Evolutionary conservation across 1,140 invertebrate species (phyloP), one percentile per base, ranked within the genome.

Genomic region (Procambarus virginalis): DNA sequence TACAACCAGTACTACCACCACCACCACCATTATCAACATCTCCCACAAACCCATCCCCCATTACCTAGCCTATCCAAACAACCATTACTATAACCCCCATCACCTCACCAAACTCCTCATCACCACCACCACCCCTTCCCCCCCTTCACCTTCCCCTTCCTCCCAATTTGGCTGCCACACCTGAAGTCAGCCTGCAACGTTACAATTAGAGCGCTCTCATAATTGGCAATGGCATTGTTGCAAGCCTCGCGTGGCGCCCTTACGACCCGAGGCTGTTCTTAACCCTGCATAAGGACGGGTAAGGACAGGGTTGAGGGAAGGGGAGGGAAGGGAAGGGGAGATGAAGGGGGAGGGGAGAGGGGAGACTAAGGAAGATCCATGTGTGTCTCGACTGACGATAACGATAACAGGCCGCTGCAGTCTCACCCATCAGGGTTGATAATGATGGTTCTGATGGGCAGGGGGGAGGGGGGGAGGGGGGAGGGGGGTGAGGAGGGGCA

Each of bases 141-240:
- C 12, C 45, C 10, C 55, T 60, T 58, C 51, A 5, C 58, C 34
- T 34, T 34, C 34, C 34, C 34, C 9, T 22, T 48, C 34, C 10
- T 75, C n/a, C 85, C 85, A 87, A 80, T 87, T 78, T 80, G 60
- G 58, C 34, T 55, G 77, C 9, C 78, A 60, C 85, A 87, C 85
- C 85, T 87, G 85, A 70, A 84, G 81, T 84, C 81, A 70, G 64
- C 12, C 81, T 48, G 81, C 81, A 87, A 51, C 85, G 64, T 87
- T 81, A 78, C 85, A 87, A 87, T 87, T 87, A 87, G 85, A 80
- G 48, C 34, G 58, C 48, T 51, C 77, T 68, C 78, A 80, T 87
- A 87, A 87, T 80, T 87, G 85, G 85, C 85, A 34, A 77, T 73
- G 64, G 58, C 79, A 87, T 87, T 87, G 85, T 81, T 77, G 70